These are phyloP conservation scores for Drosophila pachea DNA, from an alignment of 1,140 invertebrate genomes.

Conservation along the genomic window DNA sequence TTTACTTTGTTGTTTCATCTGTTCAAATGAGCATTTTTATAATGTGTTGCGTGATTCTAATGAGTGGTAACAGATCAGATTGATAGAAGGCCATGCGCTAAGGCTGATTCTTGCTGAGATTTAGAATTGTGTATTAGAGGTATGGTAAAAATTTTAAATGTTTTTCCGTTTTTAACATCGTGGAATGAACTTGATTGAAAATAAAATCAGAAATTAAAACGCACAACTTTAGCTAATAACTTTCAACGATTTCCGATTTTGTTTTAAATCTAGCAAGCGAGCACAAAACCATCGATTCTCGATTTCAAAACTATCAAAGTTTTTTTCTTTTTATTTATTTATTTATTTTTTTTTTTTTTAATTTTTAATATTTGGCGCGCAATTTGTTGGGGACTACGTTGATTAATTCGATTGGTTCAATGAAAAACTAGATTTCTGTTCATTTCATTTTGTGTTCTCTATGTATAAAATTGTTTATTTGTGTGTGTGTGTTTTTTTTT, in stretches of 20 bases:
- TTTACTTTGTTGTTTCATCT: slow-evolving; percentile 23
- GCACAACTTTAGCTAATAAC: slow-evolving; percentile 34
- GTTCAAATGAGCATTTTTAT: slow-evolving; percentile 66
- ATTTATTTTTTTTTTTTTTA: slow-evolving; percentile 33
- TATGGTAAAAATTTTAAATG: slow-evolving; percentile 38
- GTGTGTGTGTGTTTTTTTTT: slow-evolving; percentile 27
- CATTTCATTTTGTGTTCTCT: slow-evolving; percentile 53
- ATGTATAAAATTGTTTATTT: slow-evolving; percentile 66
- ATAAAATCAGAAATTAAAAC: slow-evolving; percentile 54
- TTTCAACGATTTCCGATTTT: slow-evolving; percentile 27
- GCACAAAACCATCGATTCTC: slow-evolving; percentile 49
- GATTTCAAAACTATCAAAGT: slow-evolving; percentile 45
- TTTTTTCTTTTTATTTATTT: slow-evolving; percentile 36
- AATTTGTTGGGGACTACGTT: slow-evolving; percentile 47
- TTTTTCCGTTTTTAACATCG: slow-evolving; percentile 55
- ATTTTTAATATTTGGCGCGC: slow-evolving; percentile 64
- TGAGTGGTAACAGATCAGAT: slow-evolving; percentile 18
- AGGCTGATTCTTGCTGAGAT: slow-evolving; percentile 31
- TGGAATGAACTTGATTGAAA: slow-evolving; percentile 69
- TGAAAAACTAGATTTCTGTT: slow-evolving; percentile 58
- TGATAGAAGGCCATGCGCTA: slow-evolving; percentile 7
- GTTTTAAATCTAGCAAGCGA: slow-evolving; percentile 69
- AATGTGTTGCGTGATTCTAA: slow-evolving; percentile 29
- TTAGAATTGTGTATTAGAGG: slow-evolving; percentile 41
- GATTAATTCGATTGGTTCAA: slow-evolving; percentile 51